phyloP scores from a whole-genome alignment of 2,888 invertebrate genomes.

The Cheiracanthium punctorium region DNA sequence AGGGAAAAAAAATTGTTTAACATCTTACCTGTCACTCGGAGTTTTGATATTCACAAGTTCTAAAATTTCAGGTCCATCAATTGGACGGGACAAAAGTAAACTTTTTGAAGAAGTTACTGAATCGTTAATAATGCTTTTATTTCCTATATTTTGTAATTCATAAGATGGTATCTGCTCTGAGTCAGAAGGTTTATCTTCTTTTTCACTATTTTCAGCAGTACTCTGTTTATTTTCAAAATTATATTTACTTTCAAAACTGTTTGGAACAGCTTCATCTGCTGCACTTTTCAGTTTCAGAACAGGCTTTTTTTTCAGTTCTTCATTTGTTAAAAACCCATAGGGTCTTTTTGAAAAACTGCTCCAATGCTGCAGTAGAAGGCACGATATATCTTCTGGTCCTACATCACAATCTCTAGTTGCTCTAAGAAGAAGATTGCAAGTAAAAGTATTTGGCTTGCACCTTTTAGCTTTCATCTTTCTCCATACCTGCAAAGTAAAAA shows the following conservation, averaged over 20 bases:
- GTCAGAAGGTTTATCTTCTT: not conserved
- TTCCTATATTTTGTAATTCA: not conserved
- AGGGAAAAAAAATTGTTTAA: too few species aligned
- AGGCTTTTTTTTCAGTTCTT: not conserved
- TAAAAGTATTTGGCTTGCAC: conserved; percentile 83
- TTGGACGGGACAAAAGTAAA: conserved; percentile 81
- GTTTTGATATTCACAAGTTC: conserved; percentile 79
- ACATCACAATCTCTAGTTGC: conserved; percentile 88
- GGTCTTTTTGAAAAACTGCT: conserved; percentile 53
- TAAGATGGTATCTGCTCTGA: not conserved
- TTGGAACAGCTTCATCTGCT: not conserved
- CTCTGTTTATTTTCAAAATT: not conserved
- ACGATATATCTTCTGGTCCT: conserved; percentile 79
- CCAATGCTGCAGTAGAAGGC: conserved; percentile 76
- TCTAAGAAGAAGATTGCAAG: conserved; percentile 88
- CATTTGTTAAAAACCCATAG: conserved; percentile 42
- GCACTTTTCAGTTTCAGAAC: conserved; percentile 9
- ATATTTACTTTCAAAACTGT: not conserved
- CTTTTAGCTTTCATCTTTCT: conserved; percentile 83
- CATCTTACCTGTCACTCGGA: conserved; percentile 78
- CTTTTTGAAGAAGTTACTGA: conserved; percentile 77
- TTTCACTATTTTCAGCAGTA: not conserved
- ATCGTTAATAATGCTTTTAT: not conserved
- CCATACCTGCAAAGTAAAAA: conserved; percentile 82
- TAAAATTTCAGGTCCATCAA: conserved; percentile 72